These are phyloP conservation scores for Torymus tubicola DNA, from an alignment of 2,888 invertebrate genomes.

Conservation along the genomic window DNA sequence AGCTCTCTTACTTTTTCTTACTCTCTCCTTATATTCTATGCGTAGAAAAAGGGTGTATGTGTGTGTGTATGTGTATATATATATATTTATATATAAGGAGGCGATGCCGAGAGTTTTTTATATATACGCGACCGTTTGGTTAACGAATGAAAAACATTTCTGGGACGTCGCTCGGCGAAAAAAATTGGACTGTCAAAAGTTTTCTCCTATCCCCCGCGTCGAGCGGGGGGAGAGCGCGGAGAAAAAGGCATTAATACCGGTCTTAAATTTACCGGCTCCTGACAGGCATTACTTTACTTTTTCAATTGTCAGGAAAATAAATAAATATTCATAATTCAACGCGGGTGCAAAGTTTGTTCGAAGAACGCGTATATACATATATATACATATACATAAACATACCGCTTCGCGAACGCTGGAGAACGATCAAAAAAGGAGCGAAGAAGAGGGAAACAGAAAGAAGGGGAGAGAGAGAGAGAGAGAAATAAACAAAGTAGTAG, in stretches of 20 bases:
- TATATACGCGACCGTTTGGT: too few species aligned
- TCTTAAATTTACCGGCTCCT: not conserved
- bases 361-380: not conserved
- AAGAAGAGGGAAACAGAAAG: not conserved
- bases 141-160: too few species aligned
- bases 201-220: not conserved
- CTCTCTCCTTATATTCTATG: too few species aligned
- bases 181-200: too few species aligned
- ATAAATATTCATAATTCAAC: constrained; percentile 47
- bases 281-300: not conserved
- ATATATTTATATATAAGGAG: too few species aligned
- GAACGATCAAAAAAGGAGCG: not conserved
- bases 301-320: constrained; percentile 34
- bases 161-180: too few species aligned
- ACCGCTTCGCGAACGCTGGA: not conserved
- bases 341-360: constrained; percentile 15
- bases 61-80: too few species aligned
- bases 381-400: too few species aligned
- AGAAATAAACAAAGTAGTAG: constrained; percentile 29
- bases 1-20: too few species aligned
- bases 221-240: not conserved
- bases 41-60: too few species aligned
- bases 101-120: too few species aligned
- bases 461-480: constrained; percentile 14
- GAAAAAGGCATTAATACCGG: constrained; percentile 3